Percentiles rank a stretch among this genome's conserved stretches.
Evolutionary conservation across 2,113 vertebrate genomes (phyloP).

Genomic region (Perccottus glenii): DNA sequence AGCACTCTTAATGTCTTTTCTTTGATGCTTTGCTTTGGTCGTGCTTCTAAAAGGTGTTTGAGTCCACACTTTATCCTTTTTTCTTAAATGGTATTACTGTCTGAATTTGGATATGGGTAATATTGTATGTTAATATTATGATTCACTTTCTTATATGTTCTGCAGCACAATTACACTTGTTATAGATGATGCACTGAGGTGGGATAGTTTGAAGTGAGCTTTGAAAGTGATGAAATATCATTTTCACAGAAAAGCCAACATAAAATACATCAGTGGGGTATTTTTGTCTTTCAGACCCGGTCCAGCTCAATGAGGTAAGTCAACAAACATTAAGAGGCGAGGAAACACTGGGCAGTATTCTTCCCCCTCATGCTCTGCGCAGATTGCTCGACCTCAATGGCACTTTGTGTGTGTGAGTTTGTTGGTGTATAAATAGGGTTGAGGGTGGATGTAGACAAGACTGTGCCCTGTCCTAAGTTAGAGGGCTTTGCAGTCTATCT

Average conservation of each 20-base stretch:
- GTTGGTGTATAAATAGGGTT: constrained; percentile 57
- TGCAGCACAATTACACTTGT: no score
- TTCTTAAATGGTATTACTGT: not conserved
- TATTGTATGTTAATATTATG: no score
- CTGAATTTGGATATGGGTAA: no score
- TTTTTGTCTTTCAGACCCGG: constrained; percentile 54
- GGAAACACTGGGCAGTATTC: constrained; percentile 69
- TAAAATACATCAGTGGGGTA: constrained; percentile 46
- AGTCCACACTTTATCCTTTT: constrained; percentile 2
- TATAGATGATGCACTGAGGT: no score
- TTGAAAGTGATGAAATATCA: constrained; percentile 19
- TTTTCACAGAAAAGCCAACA: constrained; percentile 36
- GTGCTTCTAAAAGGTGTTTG: constrained; percentile 1
- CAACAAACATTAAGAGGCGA: constrained; percentile 26
- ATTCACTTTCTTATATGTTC: not conserved
- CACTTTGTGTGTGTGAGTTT: constrained; percentile 65
- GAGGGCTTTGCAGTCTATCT: constrained; percentile 52
- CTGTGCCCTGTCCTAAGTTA: constrained; percentile 54
- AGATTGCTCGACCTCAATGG: constrained; percentile 59
- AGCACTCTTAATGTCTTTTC: constrained; percentile 4
- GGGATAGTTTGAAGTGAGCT: constrained; percentile 17
- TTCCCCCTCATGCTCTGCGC: constrained; percentile 22
- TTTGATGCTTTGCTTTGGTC: constrained; percentile 7
- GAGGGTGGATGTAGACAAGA: constrained; percentile 56
- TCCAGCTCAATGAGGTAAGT: constrained; percentile 32